These are phyloP conservation scores for Tragulus kanchil DNA, from an alignment of 2,113 vertebrate genomes.

Conservation along the genomic window DNA sequence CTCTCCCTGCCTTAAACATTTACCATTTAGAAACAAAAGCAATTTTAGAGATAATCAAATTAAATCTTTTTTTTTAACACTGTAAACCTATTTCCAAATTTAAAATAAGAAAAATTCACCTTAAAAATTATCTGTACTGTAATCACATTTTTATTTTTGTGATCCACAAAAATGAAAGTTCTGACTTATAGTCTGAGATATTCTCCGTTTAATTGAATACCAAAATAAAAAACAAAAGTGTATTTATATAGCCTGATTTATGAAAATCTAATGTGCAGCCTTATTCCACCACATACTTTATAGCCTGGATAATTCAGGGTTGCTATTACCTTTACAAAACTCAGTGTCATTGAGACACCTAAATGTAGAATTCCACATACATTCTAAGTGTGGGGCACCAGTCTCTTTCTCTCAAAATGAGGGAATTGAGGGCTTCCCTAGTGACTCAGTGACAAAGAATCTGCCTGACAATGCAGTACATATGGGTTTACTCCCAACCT, in stretches of 20 bases:
- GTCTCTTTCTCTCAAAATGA: background rate
- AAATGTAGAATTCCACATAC: background rate
- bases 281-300: constrained; percentile 28
- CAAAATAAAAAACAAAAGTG: constrained; percentile 16
- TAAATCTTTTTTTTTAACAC: background rate
- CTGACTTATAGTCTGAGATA: background rate
- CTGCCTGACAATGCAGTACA: background rate
- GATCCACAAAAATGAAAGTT: background rate
- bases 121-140: background rate
- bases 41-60: background rate
- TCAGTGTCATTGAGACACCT: background rate
- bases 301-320: background rate
- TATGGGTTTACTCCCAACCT: background rate
- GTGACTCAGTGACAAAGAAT: background rate
- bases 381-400: background rate
- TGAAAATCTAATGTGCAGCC: background rate
- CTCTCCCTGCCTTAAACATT: background rate
- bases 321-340: background rate
- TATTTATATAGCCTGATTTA: constrained; percentile 37
- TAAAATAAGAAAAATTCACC: background rate
- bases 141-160: background rate
- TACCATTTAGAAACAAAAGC: background rate
- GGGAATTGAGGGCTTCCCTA: background rate
- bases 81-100: constrained; percentile 14
- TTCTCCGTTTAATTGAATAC: background rate